phyloP scores from a whole-genome alignment of 1,140 invertebrate genomes.

The Apis dorsata region DNA sequence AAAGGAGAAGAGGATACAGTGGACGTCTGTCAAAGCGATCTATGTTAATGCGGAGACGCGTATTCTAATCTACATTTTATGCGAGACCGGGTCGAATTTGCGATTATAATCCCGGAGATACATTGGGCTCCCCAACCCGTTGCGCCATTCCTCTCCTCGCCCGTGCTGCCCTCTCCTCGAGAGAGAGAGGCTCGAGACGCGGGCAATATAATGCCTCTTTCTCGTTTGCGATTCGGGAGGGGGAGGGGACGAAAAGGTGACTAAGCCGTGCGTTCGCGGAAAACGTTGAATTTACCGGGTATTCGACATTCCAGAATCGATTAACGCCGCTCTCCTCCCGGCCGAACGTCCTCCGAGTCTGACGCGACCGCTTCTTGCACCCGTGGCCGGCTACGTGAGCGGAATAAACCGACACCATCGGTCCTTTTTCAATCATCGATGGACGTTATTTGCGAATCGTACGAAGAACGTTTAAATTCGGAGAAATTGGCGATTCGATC shows the following conservation, averaged over 20 bases:
- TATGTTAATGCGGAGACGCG: conserved; percentile 60
- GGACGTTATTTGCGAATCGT: not conserved
- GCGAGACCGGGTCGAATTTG: conserved; percentile 53
- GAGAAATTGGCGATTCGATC: too few species aligned
- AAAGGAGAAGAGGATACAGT: not conserved
- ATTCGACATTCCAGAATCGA: conserved; percentile 62
- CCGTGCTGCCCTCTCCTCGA: not conserved
- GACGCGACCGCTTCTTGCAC: conserved; percentile 58
- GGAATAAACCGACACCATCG: conserved; percentile 36
- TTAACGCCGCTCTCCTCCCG: conserved; percentile 44
- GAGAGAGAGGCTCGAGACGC: not conserved
- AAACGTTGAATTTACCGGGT: conserved; percentile 58
- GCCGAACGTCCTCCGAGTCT: conserved; percentile 15
- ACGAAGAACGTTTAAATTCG: too few species aligned
- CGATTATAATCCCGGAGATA: conserved; percentile 60
- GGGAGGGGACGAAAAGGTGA: conserved; percentile 49
- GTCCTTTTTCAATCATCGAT: not conserved
- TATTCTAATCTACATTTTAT: conserved; percentile 66
- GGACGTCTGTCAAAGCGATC: conserved; percentile 45
- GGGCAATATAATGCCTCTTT: conserved; percentile 28
- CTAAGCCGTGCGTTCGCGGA: conserved; percentile 57
- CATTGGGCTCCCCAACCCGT: conserved; percentile 35
- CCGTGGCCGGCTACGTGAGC: conserved; percentile 30
- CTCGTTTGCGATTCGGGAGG: conserved; percentile 59
- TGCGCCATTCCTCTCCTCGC: conserved; percentile 9